Evolutionary conservation across 2,888 invertebrate species (phyloP).

Genomic region (Oscheius onirici): DNA sequence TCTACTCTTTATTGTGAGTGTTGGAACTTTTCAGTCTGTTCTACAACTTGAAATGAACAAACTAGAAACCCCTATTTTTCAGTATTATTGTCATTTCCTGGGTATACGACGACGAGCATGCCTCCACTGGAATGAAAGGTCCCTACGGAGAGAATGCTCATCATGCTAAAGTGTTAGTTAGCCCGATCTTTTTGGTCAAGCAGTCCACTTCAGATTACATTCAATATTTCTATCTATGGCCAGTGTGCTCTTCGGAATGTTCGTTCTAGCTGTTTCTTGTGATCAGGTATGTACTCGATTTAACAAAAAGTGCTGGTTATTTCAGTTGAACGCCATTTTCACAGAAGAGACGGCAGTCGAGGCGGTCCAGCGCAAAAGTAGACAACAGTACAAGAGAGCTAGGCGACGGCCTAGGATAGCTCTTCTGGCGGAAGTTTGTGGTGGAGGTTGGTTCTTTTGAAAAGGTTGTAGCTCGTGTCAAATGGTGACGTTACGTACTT

Average conservation of each 20-base stretch:
- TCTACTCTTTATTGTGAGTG: conserved; percentile 63
- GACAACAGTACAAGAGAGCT: conserved; percentile 70
- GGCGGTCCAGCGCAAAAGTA: conserved; percentile 75
- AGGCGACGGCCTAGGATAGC: conserved; percentile 74
- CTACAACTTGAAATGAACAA: too few relatives aligned
- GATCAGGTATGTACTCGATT: conserved; percentile 76
- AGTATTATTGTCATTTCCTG: conserved; percentile 66
- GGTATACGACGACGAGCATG: conserved; percentile 63
- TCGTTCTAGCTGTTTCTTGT: conserved; percentile 85
- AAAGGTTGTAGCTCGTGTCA: too few relatives aligned
- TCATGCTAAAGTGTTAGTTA: conserved; percentile 66
- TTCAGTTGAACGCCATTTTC: conserved; percentile 83
- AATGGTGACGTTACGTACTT: too few relatives aligned
- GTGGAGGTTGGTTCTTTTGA: conserved; percentile 78
- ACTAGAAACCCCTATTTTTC: too few relatives aligned
- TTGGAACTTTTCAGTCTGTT: too few relatives aligned
- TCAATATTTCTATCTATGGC: conserved; percentile 84
- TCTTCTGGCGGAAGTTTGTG: conserved; percentile 83
- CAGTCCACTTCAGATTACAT: conserved; percentile 79
- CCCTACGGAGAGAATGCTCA: conserved; percentile 61
- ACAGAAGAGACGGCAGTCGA: conserved; percentile 87
- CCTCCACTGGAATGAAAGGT: conserved; percentile 52
- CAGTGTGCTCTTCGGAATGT: conserved; percentile 85
- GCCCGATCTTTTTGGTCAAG: neutral
- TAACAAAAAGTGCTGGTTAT: conserved; percentile 30